These are phyloP conservation scores for Porites rus DNA, from an alignment of 92 coral and sea anemone species.

Conservation along the genomic window DNA sequence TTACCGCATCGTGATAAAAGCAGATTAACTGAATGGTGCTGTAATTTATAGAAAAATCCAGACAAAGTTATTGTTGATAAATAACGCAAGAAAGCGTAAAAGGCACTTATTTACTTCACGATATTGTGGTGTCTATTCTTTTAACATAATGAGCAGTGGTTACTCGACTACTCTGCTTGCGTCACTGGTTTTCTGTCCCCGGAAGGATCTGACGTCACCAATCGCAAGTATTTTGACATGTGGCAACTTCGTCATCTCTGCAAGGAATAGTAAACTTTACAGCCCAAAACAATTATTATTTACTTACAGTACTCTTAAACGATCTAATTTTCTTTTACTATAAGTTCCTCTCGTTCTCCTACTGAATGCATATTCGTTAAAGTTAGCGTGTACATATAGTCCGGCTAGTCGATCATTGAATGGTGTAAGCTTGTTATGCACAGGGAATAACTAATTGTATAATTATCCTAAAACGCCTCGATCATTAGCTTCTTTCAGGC, in stretches of 20 bases:
- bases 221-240: too few relatives aligned
- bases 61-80: slow-evolving; percentile 7
- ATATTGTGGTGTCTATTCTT: slow-evolving; percentile 17
- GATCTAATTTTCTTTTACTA: too few relatives aligned
- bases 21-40: neutral
- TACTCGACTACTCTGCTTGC: slow-evolving; percentile 1
- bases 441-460: neutral
- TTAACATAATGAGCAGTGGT: neutral
- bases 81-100: slow-evolving; percentile 4
- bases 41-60: slow-evolving; percentile 11
- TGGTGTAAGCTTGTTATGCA: neutral
- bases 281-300: too few relatives aligned
- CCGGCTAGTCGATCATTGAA: too few relatives aligned
- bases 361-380: too few relatives aligned
- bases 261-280: too few relatives aligned
- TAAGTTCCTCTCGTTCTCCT: too few relatives aligned
- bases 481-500: slow-evolving; percentile 1
- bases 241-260: too few relatives aligned
- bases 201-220: too few relatives aligned
- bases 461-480: neutral
- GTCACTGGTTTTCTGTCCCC: neutral
- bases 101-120: neutral
- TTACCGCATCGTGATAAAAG: neutral
- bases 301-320: too few relatives aligned
- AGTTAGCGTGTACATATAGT: too few relatives aligned